Percentiles rank a stretch among this genome's conserved stretches.
These are phyloP conservation scores for Ochropleura plecta DNA, from an alignment of 2,888 invertebrate species.

Conservation along the genomic window DNA sequence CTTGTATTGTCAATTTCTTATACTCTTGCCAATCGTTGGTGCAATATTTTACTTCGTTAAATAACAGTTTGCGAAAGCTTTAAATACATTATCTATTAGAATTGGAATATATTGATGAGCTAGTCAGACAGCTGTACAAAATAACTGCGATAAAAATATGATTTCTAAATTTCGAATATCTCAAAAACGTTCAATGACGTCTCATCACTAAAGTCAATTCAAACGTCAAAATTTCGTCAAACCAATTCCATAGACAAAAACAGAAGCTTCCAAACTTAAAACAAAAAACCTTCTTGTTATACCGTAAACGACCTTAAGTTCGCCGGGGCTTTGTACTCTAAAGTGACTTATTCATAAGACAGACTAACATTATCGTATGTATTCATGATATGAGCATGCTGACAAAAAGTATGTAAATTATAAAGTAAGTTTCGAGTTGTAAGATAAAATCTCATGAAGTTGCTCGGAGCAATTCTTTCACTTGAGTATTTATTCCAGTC, in stretches of 20 bases:
- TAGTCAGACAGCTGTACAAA: not conserved
- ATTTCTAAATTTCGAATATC: not conserved
- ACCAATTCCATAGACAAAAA: slow-evolving; percentile 26
- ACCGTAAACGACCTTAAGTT: slow-evolving; percentile 49
- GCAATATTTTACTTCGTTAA: not conserved
- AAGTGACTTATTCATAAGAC: slow-evolving; percentile 53
- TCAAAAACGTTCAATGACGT: not conserved
- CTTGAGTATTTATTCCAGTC: slow-evolving; percentile 37
- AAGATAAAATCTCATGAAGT: slow-evolving; percentile 57
- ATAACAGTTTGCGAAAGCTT: not conserved
- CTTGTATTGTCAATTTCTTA: slow-evolving; percentile 8
- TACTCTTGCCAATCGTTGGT: not conserved
- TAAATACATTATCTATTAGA: not conserved
- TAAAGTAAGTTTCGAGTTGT: slow-evolving; percentile 43
- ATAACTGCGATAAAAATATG: not conserved
- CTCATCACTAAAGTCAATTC: slow-evolving; percentile 8
- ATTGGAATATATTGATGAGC: not conserved
- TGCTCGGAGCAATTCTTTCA: slow-evolving; percentile 49
- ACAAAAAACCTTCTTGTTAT: slow-evolving; percentile 18
- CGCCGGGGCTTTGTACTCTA: slow-evolving; percentile 60
- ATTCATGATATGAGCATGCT: slow-evolving; percentile 30
- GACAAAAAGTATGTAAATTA: slow-evolving; percentile 57
- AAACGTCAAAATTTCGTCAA: slow-evolving; percentile 39
- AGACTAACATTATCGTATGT: slow-evolving; percentile 34
- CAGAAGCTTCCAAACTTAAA: slow-evolving; percentile 13